Evolutionary conservation across 2,797 vertebrate genomes (phyloP), one percentile per base, ranked within the genome.

Genomic region (Buceros bicornis): DNA sequence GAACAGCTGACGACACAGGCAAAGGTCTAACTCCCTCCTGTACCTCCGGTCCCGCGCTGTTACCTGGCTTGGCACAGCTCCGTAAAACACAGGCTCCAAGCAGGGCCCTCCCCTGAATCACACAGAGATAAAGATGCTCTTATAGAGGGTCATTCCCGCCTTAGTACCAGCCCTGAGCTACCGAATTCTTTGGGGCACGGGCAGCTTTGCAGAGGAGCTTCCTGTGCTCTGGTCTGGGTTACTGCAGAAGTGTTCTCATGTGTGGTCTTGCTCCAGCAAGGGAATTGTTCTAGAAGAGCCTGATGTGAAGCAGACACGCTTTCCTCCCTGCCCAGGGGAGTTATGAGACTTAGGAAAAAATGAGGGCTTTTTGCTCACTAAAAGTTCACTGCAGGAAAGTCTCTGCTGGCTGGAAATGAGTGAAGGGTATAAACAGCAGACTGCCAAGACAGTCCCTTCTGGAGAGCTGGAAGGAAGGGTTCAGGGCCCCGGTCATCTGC

Each of bases 221-320:
- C 73, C 22, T 60, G 45, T 64, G 51, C 82, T 87, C 90, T 79
- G 74, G 83, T 72, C 88, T 86, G 77, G 48, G 81, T 89, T 95
- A 93, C 1, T 77, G 74, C 56, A 90, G 61, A 89, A 89, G 56
- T 79, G 82, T 62, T 87, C 85, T 89, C 64, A 82, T 10, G 60
- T 90, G 94, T 96, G 94, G 93, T 95, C 95, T 87, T 28, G 2
- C 33, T 56, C 37, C 18, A 0, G 51, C 42, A 77, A 74, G 70
- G 40, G 90, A 82, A 87, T 77, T 90, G 82, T 87, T 82, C 90
- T 37, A 86, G 66, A 87, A 92, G 65, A 76, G 64, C 76, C 53
- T 93, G 91, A 91, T 94, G 69, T 61, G 89, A 94, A 93, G 70
- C 95, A 94, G 88, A 90, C 80, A 29, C 43, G 53, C n/a, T 54